Evolutionary conservation across 1,140 invertebrate genomes (phyloP).

Genomic region (Bathynomus jamesi): DNA sequence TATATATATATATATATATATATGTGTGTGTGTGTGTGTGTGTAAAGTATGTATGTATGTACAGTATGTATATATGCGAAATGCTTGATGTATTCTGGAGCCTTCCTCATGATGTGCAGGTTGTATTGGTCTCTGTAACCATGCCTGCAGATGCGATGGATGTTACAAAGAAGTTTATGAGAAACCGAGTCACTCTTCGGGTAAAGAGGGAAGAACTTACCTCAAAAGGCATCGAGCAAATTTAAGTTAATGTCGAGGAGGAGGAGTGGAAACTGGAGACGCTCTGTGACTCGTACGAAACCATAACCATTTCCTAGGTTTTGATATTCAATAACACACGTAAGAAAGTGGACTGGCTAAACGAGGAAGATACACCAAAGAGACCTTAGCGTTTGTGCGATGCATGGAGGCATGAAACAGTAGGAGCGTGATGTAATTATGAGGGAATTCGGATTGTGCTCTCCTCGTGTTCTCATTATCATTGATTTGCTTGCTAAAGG

Average conservation of each 20-base stretch:
- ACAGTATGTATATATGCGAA: too few species aligned
- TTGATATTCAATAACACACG: conserved; percentile 99
- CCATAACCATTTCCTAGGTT: conserved; percentile 95
- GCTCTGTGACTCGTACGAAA: conserved; percentile 96
- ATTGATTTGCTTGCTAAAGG: conserved; percentile 94
- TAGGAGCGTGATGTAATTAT: conserved; percentile 94
- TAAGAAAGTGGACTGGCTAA: conserved; percentile 95
- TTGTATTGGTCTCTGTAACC: conserved; percentile 94
- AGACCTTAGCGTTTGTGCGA: conserved; percentile 97
- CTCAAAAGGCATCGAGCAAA: conserved; percentile 97
- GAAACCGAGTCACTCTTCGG: conserved; percentile 87
- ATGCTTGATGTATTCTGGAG: conserved; percentile 97
- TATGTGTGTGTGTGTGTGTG: not conserved
- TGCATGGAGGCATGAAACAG: conserved; percentile 99
- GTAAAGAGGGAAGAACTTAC: conserved; percentile 99
- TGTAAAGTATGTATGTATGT: too few species aligned
- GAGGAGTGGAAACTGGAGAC: conserved; percentile 99
- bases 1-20: not conserved
- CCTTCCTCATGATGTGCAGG: conserved; percentile 80
- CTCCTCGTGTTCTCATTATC: conserved; percentile 91
- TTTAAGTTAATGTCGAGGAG: conserved; percentile 88
- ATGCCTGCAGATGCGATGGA: conserved; percentile 96
- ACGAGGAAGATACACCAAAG: conserved; percentile 86
- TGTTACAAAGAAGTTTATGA: conserved; percentile 95
- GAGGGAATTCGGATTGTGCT: conserved; percentile 95